A percentile compares a stretch with the other conserved stretches of the same genome.
phyloP scores from a whole-genome alignment of 2,888 invertebrate species.

The Agrotis segetum region DNA sequence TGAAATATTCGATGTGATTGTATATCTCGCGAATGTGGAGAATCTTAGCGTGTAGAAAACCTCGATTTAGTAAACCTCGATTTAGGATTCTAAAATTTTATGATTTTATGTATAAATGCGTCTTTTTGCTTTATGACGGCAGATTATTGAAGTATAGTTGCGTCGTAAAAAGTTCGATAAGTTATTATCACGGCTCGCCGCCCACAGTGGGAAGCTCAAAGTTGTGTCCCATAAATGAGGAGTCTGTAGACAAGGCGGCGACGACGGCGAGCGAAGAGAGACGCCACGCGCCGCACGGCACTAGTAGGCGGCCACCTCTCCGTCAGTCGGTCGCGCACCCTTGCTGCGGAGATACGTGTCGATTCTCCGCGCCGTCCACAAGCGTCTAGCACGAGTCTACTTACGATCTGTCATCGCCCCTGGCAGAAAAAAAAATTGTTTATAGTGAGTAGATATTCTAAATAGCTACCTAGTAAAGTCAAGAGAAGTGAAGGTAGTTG shows the following conservation, averaged over 20 bases:
- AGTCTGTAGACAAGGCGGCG: constrained; percentile 39
- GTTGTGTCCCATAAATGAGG: constrained; percentile 1
- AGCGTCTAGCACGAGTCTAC: constrained; percentile 36
- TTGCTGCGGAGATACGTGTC: neutral
- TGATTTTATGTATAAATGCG: neutral
- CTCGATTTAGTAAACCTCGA: too few species aligned
- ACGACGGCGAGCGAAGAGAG: constrained; percentile 25
- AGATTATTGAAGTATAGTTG: neutral
- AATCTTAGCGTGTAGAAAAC: too few species aligned
- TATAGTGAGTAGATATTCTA: neutral
- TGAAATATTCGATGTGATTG: too few species aligned
- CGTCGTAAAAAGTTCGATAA: neutral
- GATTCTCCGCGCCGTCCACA: neutral
- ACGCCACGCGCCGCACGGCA: constrained; percentile 10
- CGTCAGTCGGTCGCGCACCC: constrained; percentile 49
- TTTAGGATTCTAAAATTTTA: too few species aligned
- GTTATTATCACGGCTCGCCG: neutral
- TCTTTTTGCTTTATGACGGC: too few species aligned
- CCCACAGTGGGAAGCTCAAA: constrained; percentile 1
- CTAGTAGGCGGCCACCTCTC: neutral
- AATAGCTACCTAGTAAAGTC: neutral
- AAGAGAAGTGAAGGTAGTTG: neutral
- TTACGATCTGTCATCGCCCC: constrained; percentile 31
- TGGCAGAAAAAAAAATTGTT: neutral
- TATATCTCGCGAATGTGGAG: too few species aligned